These are phyloP conservation scores for Siphamia tubifer DNA, from an alignment of 2,113 vertebrate genomes.

Conservation along the genomic window DNA sequence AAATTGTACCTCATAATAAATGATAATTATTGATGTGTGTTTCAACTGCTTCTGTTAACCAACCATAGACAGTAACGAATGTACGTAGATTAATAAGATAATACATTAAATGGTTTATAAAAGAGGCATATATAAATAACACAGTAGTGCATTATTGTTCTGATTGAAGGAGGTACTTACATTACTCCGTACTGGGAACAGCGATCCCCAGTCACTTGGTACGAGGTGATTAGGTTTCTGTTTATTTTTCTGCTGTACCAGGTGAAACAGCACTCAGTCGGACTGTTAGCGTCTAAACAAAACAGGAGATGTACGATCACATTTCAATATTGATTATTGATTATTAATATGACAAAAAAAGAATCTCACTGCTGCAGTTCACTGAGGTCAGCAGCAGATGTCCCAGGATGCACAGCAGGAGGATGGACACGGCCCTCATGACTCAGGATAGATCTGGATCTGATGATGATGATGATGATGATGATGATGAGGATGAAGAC, in stretches of 20 bases:
- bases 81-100: not conserved
- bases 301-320: not conserved
- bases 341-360: not conserved
- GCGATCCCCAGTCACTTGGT: not conserved
- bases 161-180: slow-evolving; percentile 37
- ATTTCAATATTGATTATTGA: not conserved
- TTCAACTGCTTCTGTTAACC: too few relatives aligned
- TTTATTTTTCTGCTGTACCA: not conserved
- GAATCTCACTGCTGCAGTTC: slow-evolving; percentile 40
- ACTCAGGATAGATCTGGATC: not conserved
- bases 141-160: too few relatives aligned
- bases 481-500: too few relatives aligned
- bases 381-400: slow-evolving; percentile 12
- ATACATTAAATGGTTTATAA: not conserved
- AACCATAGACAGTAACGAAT: too few relatives aligned
- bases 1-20: too few relatives aligned
- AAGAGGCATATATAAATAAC: too few relatives aligned
- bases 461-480: not conserved
- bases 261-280: slow-evolving; percentile 58
- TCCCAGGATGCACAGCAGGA: slow-evolving; percentile 60
- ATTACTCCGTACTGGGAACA: slow-evolving; percentile 39
- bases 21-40: too few relatives aligned
- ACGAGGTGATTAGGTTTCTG: rapidly evolving
- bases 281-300: not conserved
- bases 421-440: slow-evolving; percentile 48